Base-by-base conservation (phyloP, 2,888 invertebrate species). In the Xylocampa areola region DNA sequence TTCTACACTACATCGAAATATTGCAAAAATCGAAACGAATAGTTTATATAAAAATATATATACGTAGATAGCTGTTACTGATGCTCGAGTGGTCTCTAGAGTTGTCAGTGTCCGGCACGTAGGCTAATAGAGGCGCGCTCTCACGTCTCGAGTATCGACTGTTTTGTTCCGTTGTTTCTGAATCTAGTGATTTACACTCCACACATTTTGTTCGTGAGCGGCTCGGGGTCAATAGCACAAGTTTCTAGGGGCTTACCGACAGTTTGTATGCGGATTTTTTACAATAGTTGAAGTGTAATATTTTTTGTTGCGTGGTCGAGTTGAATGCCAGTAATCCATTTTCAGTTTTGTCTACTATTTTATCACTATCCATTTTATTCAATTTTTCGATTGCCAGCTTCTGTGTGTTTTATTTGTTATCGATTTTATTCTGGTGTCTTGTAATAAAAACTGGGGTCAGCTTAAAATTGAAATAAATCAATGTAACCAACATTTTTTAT, bases 101-200 rank as follows among this genome's bases (percentile, higher is more conserved):
- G 37, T 49, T 47, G 49, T 57, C 70, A 41, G 41, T 40, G 45
- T 27, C 23, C 32, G 32, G 51, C 61, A 75, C 75, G 77, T 73
- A 74, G 70, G 73, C 72, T 76, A 78, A 84, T 78, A 73, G 75
- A 65, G 66, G 61, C 82, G 72, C 73, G 77, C 74, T 76, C 76
- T 80, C 83, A 80, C 84, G 84, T 81, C 59, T 73, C 74, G 67
- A 76, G 80, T 78, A 80, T 74, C 65, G 74, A 72, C 70, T 76
- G 78, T 80, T 81, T 77, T 76, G 79, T 79, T 76, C 73, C 64
- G 64, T 51, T 71, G 65, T 69, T 59, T 36, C 67, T 36, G 52
- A 48, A 53, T 45, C 43, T 41, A 45, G 77, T 86, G 85, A 88
- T 88, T 87, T 86, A 87, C 78, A 57, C 72, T 54, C 67, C 75